Conservation (phyloP, 1,140 invertebrate species). For the Leucophenga varia region DNA sequence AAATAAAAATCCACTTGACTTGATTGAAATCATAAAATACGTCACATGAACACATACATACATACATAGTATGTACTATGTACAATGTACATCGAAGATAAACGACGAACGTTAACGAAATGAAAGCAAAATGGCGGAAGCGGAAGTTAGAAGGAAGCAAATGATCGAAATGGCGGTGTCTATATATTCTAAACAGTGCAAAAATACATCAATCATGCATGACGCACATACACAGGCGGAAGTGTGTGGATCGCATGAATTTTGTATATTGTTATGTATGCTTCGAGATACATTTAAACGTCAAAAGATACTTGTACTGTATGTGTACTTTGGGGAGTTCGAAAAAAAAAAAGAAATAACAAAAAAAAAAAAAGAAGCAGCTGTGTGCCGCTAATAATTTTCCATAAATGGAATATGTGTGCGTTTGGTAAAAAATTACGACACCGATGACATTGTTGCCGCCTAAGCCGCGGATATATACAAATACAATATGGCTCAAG, state of each 20-base stretch:
- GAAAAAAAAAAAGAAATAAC: no score
- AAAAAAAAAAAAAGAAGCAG: no score
- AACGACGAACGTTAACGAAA: slow-evolving; percentile 25
- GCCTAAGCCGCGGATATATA: no score
- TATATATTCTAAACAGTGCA: slow-evolving; percentile 2
- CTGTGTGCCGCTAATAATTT: slow-evolving; percentile 45
- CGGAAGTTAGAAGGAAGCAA: slow-evolving; percentile 4
- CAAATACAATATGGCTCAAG: no score
- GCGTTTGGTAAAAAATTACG: no score
- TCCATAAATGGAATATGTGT: slow-evolving; percentile 49
- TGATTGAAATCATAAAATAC: slow-evolving; percentile 42
- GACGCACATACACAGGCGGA: slow-evolving; percentile 7
- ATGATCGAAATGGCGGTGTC: not conserved
- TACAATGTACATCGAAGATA: slow-evolving; percentile 10
- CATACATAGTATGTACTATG: no score
- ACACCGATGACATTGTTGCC: no score
- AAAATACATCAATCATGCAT: slow-evolving; percentile 37
- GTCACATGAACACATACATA: no score
- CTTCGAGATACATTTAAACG: not conserved
- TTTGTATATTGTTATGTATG: not conserved
- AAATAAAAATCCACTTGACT: slow-evolving; percentile 47
- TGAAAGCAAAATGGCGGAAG: slow-evolving; percentile 29
- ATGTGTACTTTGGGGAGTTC: slow-evolving; percentile 20
- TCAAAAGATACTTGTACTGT: slow-evolving; percentile 16
- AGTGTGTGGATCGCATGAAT: slow-evolving; percentile 15